Evolutionary conservation across 2,888 invertebrate species (phyloP), one percentile per base, ranked within the genome.

Genomic region (Amiota communis): DNA sequence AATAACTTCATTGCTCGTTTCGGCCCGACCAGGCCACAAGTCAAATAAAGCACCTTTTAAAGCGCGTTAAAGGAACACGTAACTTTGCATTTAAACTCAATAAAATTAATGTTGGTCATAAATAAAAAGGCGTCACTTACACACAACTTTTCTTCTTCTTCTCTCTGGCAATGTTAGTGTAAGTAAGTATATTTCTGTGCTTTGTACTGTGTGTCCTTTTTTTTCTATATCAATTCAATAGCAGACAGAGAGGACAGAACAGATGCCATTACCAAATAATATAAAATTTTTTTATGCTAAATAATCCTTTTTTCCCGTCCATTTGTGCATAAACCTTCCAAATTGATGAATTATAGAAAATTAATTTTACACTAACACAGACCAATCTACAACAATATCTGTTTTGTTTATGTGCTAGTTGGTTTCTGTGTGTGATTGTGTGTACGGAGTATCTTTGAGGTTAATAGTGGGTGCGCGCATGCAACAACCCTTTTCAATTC

Each of bases 291-390:
- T 53, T 53, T 59, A 81, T 79, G 80, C 76, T 77, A 80, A 82
- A 78, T 79, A 81, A 82, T 81, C 80, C 83, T 81, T 76, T 67
- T 68, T 68, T 51, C 23, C 12, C 67, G 71, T 9, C 53, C 74
- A 57, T 71, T 68, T 63, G 71, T 20, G 51, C 63, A 46, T 63
- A 63, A 69, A 36, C 36, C 36, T 36, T 36, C 69, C 70, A 75
- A 83, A 86, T 86, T 87, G 87, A 87, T 87, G 85, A 87, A 87
- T 87, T 86, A 86, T 87, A 84, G 83, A 82, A 86, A 87, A 87
- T 87, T 86, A 87, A 87, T 87, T 87, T 86, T 81, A 77, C 80
- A 81, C 83, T 82, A 81, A 80, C 80, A 80, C 82, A 83, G 74
- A 36, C 36, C 36, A 36, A 36, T 36, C 36, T 36, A 2, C 36